Conservation (phyloP, 2,797 vertebrate species). For the Ctenochaetus hawaiiensis region DNA sequence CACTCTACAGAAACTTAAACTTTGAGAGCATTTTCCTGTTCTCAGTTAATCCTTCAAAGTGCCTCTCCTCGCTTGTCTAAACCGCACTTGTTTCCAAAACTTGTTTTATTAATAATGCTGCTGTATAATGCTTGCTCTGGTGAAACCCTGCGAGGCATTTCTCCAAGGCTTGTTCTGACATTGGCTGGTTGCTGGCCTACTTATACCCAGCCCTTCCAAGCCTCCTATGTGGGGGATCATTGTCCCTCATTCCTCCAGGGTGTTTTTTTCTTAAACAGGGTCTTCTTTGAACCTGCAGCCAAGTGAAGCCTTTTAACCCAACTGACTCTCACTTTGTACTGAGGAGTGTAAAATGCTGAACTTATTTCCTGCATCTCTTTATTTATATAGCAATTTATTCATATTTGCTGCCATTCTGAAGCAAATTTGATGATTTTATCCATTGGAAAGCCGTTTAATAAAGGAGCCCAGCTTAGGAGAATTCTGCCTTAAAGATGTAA, state of each 20-base stretch:
- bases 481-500: constrained; percentile 13
- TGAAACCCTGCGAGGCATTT: constrained; percentile 56
- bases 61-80: constrained; percentile 4
- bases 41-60: background rate
- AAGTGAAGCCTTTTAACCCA: constrained; percentile 52
- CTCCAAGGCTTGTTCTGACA: constrained; percentile 67
- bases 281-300: constrained; percentile 68
- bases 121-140: constrained; percentile 57
- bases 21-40: constrained; percentile 27
- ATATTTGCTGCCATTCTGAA: background rate
- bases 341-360: constrained; percentile 26
- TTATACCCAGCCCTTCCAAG: constrained; percentile 42
- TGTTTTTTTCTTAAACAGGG: constrained; percentile 57
- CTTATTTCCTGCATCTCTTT: background rate
- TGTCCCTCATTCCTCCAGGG: constrained; percentile 58
- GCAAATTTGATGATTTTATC: constrained; percentile 25
- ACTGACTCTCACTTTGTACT: constrained; percentile 34
- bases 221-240: constrained; percentile 59
- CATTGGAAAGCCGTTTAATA: constrained; percentile 12
- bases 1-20: constrained; percentile 1
- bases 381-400: constrained; percentile 20
- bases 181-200: constrained; percentile 66
- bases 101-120: constrained; percentile 67
- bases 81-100: constrained; percentile 22
- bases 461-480: background rate